Evolutionary conservation across 2,888 invertebrate species (phyloP).

Genomic region (Geotrupes spiniger): DNA sequence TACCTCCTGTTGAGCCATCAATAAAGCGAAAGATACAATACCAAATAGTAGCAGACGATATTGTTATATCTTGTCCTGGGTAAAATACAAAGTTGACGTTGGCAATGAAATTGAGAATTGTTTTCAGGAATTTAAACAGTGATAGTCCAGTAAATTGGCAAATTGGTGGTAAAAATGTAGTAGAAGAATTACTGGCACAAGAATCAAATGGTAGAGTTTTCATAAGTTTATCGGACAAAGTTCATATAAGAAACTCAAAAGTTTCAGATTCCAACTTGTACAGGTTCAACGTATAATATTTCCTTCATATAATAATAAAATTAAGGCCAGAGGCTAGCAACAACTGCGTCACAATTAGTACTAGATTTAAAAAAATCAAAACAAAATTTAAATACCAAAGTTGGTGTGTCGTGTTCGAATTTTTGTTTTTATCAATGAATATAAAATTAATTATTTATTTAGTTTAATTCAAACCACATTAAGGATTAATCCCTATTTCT

Average conservation of each 20-base stretch:
- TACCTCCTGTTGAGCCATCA: slow-evolving; percentile 50
- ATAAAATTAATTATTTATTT: too few relatives aligned
- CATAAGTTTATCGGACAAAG: slow-evolving; percentile 57
- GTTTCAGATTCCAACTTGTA: slow-evolving; percentile 59
- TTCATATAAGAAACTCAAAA: slow-evolving; percentile 56
- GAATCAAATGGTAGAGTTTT: slow-evolving; percentile 57
- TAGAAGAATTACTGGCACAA: slow-evolving; percentile 51
- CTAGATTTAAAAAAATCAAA: too few relatives aligned
- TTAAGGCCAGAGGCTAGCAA: too few relatives aligned
- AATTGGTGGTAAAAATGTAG: slow-evolving; percentile 52
- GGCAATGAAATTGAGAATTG: not conserved
- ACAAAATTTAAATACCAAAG: too few relatives aligned
- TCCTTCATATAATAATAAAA: not conserved
- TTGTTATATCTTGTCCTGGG: slow-evolving; percentile 55
- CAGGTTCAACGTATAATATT: slow-evolving; percentile 49
- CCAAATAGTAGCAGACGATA: slow-evolving; percentile 42
- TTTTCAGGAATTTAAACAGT: slow-evolving; percentile 52
- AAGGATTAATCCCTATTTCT: too few relatives aligned
- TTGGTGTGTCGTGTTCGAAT: too few relatives aligned
- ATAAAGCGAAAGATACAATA: slow-evolving; percentile 49
- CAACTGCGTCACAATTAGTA: too few relatives aligned
- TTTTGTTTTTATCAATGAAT: too few relatives aligned
- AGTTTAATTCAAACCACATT: too few relatives aligned
- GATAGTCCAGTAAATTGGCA: slow-evolving; percentile 59
- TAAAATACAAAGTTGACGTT: slow-evolving; percentile 32